Conservation (phyloP, 2,113 vertebrate species). For the Pseudolaguvia tuberculata region DNA sequence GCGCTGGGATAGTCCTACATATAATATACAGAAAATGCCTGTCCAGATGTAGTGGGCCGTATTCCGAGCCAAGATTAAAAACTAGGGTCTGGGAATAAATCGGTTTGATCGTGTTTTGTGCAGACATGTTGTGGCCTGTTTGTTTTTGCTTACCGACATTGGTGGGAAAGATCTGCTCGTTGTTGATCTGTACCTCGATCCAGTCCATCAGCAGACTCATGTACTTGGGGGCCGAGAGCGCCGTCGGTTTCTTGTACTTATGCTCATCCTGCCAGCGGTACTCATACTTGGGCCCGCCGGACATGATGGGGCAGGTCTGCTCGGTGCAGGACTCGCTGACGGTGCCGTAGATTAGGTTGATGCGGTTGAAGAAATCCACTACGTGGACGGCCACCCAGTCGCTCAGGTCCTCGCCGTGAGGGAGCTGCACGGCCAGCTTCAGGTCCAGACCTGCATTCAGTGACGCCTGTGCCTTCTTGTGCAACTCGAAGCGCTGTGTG, state of each 20-base stretch:
- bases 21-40: too few species aligned
- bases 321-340: constrained; percentile 91
- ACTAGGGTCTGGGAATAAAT: too few species aligned
- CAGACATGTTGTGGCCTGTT: too few species aligned
- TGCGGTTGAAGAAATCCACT: constrained; percentile 97
- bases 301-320: constrained; percentile 89
- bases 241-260: constrained; percentile 84
- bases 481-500: constrained; percentile 92
- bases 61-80: too few species aligned
- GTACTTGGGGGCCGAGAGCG: constrained; percentile 87
- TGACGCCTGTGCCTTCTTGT: constrained; percentile 94
- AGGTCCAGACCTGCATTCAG: constrained; percentile 91
- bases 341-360: constrained; percentile 98
- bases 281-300: constrained; percentile 90
- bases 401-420: constrained; percentile 82
- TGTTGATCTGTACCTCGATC: constrained; percentile 97
- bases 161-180: constrained; percentile 92
- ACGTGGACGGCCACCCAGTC: constrained; percentile 98
- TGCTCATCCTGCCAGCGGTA: constrained; percentile 96
- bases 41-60: too few species aligned
- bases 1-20: too few species aligned
- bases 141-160: constrained; percentile 81
- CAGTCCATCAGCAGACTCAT: constrained; percentile 98
- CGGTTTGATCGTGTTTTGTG: too few species aligned
- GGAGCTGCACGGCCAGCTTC: constrained; percentile 88